Evolutionary conservation across 2,888 invertebrate species (phyloP).

Genomic region (Brachylomia viminalis): DNA sequence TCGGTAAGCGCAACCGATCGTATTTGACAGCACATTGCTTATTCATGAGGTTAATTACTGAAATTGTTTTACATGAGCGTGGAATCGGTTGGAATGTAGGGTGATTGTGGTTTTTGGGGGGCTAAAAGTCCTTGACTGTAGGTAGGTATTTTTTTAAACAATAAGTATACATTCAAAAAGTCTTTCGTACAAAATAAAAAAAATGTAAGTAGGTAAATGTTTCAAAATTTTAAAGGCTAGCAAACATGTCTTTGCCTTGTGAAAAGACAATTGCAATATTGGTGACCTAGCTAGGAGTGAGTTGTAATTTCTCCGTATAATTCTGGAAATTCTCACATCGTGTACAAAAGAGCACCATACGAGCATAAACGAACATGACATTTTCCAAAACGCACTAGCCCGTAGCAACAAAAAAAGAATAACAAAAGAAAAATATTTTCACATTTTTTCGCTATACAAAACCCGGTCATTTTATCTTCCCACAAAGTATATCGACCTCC

Average conservation of each 20-base stretch:
- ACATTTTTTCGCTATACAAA: slow-evolving; percentile 62
- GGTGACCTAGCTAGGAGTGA: neutral
- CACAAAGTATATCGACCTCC: slow-evolving; percentile 73
- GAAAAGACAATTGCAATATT: neutral
- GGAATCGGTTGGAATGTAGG: slow-evolving; percentile 25
- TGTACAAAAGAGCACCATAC: slow-evolving; percentile 3
- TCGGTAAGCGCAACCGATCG: slow-evolving; percentile 66
- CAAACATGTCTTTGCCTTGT: too few species aligned
- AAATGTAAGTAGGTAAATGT: too few species aligned
- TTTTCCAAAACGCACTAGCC: slow-evolving; percentile 46
- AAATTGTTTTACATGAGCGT: slow-evolving; percentile 71
- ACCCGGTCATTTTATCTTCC: slow-evolving; percentile 65
- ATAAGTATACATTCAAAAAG: too few species aligned
- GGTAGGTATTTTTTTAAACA: neutral
- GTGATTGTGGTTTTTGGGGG: neutral
- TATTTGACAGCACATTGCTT: slow-evolving; percentile 81
- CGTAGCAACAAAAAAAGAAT: slow-evolving; percentile 44
- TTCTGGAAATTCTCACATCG: slow-evolving; percentile 9
- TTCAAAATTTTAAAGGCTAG: too few species aligned
- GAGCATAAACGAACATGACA: slow-evolving; percentile 1
- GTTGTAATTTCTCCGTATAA: neutral
- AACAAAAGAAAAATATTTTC: slow-evolving; percentile 64
- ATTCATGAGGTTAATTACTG: slow-evolving; percentile 84
- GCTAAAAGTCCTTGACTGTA: neutral
- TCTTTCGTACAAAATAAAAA: neutral